A percentile compares a stretch with the other conserved stretches of the same genome.
Evolutionary conservation across 2,888 invertebrate species (phyloP).

Genomic region (Sesamia inferens): DNA sequence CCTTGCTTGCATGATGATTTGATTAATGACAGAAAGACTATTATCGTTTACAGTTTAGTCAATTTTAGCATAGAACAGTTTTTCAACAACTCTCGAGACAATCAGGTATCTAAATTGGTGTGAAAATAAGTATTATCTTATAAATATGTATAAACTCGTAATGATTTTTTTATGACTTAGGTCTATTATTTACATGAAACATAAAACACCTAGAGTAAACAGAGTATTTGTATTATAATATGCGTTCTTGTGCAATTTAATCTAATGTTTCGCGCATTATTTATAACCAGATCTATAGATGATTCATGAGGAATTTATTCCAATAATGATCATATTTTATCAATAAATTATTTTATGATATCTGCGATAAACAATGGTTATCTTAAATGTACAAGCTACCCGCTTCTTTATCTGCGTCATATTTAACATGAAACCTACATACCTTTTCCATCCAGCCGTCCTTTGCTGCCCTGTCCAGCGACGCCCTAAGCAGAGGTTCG

Average conservation of each 20-base stretch:
- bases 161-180: background rate
- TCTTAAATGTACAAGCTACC: too few relatives aligned
- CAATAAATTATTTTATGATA: constrained; percentile 25
- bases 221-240: constrained; percentile 3
- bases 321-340: constrained; percentile 24
- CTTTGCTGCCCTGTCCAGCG: too few relatives aligned
- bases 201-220: background rate
- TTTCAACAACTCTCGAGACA: background rate
- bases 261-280: constrained; percentile 13
- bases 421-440: too few relatives aligned
- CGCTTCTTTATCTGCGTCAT: too few relatives aligned
- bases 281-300: constrained; percentile 12
- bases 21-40: background rate
- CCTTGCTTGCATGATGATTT: background rate
- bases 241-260: constrained; percentile 17
- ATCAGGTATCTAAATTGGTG: constrained; percentile 3
- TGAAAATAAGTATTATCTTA: too few relatives aligned
- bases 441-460: too few relatives aligned
- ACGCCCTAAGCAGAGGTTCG: too few relatives aligned
- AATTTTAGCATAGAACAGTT: constrained; percentile 18
- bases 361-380: constrained; percentile 1
- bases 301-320: constrained; percentile 40
- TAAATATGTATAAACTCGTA: too few relatives aligned
- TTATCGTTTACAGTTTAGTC: constrained; percentile 9
- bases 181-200: background rate